Conservation (phyloP, 2,113 vertebrate genomes). For the Oncorhynchus tshawytscha region DNA sequence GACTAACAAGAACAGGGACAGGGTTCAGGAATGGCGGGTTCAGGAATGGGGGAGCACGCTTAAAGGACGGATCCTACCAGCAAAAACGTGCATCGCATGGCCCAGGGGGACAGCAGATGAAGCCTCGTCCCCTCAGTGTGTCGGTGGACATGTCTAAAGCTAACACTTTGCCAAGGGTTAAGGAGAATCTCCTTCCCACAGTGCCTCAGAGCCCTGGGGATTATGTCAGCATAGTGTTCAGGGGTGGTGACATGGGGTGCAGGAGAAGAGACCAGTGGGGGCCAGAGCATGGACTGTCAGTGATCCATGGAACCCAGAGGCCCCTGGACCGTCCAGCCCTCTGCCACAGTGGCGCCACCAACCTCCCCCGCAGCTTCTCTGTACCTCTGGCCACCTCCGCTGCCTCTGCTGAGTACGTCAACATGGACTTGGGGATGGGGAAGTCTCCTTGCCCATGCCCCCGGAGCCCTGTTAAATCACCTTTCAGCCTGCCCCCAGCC, state of each 20-base stretch:
- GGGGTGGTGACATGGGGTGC: conserved; percentile 52
- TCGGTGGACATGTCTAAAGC: conserved; percentile 73
- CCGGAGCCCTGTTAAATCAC: conserved; percentile 57
- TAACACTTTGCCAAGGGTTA: conserved; percentile 72
- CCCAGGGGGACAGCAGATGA: conserved; percentile 67
- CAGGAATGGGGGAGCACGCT: conserved; percentile 58
- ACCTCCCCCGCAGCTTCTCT: conserved; percentile 76
- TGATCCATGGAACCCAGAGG: conserved; percentile 63
- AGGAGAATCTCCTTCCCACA: conserved; percentile 60
- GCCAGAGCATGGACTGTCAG: conserved; percentile 46
- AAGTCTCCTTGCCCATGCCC: conserved; percentile 47
- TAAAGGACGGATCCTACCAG: conserved; percentile 65
- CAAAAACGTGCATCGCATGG: conserved; percentile 62
- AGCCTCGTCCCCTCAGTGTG: conserved; percentile 63
- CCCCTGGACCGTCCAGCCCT: conserved; percentile 60
- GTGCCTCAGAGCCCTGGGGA: conserved; percentile 70
- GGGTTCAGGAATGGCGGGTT: conserved; percentile 65
- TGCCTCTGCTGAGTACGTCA: conserved; percentile 73
- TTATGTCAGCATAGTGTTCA: conserved; percentile 73
- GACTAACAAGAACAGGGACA: conserved; percentile 57
- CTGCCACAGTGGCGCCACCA: conserved; percentile 59
- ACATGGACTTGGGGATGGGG: conserved; percentile 75
- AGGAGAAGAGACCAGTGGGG: conserved; percentile 27
- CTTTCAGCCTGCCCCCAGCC: conserved; percentile 52
- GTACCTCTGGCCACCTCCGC: conserved; percentile 70